Percentiles rank a stretch among this genome's conserved stretches.
These are phyloP conservation scores for Alloplasta piceator DNA, from an alignment of 2,888 invertebrate species.

Conservation along the genomic window DNA sequence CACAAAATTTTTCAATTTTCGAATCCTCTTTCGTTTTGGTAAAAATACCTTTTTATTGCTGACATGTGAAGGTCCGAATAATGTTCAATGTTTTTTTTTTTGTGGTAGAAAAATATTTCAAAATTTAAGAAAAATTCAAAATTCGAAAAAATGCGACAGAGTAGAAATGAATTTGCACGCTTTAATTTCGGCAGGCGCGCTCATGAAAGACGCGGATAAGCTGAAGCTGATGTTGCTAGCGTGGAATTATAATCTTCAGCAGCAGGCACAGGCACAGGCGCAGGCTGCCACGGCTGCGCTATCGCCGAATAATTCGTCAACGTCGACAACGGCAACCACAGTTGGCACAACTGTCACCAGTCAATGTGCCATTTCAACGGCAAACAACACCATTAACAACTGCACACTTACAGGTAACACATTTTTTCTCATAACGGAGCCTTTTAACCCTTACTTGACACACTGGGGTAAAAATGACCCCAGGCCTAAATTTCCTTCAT, in stretches of 20 bases:
- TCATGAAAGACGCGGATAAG: conserved; percentile 94
- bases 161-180: conserved; percentile 75
- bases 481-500: too few relatives aligned
- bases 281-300: conserved; percentile 80
- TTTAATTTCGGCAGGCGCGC: conserved; percentile 83
- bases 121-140: conserved; percentile 11
- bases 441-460: too few relatives aligned
- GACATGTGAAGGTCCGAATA: background rate
- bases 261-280: conserved; percentile 78
- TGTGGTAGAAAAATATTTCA: conserved; percentile 13
- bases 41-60: background rate
- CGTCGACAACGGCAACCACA: conserved; percentile 78
- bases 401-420: conserved; percentile 83
- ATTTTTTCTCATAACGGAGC: conserved; percentile 63
- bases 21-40: background rate
- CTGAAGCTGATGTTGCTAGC: conserved; percentile 94
- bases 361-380: conserved; percentile 82
- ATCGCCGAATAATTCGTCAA: conserved; percentile 81
- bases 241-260: conserved; percentile 94
- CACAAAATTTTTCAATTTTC: background rate
- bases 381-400: conserved; percentile 83
- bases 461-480: too few relatives aligned
- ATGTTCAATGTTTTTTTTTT: conserved; percentile 9
- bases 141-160: conserved; percentile 12
- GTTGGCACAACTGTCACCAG: conserved; percentile 81